Conservation (phyloP, 2,888 invertebrate species). For the Archips xylosteana region DNA sequence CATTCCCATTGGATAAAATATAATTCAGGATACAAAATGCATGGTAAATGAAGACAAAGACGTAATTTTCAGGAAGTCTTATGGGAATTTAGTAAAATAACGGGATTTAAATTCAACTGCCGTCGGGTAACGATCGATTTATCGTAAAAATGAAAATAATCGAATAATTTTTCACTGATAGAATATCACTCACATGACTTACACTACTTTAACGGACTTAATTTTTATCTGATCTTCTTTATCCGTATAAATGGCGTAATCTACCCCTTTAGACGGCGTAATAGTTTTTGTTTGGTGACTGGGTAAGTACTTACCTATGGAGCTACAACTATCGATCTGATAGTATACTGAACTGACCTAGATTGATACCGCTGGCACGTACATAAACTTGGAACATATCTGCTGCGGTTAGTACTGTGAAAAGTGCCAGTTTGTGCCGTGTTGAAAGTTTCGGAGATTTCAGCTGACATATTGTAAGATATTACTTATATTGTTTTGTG, state of each 20-base stretch:
- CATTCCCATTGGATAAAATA: no score
- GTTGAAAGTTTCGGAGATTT: neutral
- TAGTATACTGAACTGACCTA: constrained; percentile 55
- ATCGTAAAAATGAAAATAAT: no score
- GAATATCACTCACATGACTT: no score
- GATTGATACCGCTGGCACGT: constrained; percentile 47
- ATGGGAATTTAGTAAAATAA: no score
- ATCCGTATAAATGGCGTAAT: neutral
- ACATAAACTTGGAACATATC: neutral
- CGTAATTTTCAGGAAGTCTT: no score
- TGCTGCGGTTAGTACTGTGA: neutral
- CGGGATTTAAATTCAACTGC: no score
- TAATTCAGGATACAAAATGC: no score
- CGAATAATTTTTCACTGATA: no score
- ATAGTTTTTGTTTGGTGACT: neutral
- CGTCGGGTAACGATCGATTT: no score
- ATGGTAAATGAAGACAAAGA: no score
- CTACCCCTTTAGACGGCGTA: neutral
- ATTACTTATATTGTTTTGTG: neutral
- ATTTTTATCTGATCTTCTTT: no score
- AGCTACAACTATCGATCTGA: constrained; percentile 37
- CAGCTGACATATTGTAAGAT: constrained; percentile 9
- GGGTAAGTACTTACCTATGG: neutral
- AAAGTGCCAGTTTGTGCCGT: constrained; percentile 1
- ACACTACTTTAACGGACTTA: no score